phyloP scores from a whole-genome alignment of 2,113 vertebrate species.

The Talpa occidentalis region DNA sequence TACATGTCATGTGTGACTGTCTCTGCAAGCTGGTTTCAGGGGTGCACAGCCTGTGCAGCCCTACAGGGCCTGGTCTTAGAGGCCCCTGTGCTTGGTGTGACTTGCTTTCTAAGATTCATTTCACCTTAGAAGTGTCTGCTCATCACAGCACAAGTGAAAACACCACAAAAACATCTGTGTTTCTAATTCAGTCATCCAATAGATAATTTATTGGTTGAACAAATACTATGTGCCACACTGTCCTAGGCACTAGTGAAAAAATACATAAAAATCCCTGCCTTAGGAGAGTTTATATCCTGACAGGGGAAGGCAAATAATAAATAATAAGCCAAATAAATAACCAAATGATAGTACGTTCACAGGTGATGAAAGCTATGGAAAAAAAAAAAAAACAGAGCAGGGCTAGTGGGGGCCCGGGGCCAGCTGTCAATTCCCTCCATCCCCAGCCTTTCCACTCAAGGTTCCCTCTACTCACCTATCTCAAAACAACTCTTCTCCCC shows the following conservation, averaged over 20 bases:
- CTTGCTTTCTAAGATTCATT: background rate
- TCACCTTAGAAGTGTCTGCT: background rate
- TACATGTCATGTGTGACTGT: background rate
- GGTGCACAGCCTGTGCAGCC: background rate
- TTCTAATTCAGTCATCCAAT: conserved; percentile 20
- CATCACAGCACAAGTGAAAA: background rate
- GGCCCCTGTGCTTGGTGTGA: background rate
- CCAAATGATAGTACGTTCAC: background rate
- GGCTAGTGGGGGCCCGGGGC: background rate
- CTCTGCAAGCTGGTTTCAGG: background rate
- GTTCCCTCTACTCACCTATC: background rate
- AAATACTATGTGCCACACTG: background rate
- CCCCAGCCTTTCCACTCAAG: background rate
- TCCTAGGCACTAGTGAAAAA: background rate
- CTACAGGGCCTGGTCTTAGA: background rate
- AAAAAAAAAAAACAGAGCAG: background rate
- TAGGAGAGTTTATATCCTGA: background rate
- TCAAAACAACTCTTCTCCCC: background rate
- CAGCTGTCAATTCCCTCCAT: no score
- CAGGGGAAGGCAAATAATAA: background rate
- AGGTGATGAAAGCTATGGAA: background rate
- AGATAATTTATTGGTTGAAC: background rate
- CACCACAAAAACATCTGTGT: background rate
- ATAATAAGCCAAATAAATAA: background rate
- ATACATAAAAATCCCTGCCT: background rate